Conservation (phyloP, 2,113 vertebrate species). For the Mystacornis crossleyi region DNA sequence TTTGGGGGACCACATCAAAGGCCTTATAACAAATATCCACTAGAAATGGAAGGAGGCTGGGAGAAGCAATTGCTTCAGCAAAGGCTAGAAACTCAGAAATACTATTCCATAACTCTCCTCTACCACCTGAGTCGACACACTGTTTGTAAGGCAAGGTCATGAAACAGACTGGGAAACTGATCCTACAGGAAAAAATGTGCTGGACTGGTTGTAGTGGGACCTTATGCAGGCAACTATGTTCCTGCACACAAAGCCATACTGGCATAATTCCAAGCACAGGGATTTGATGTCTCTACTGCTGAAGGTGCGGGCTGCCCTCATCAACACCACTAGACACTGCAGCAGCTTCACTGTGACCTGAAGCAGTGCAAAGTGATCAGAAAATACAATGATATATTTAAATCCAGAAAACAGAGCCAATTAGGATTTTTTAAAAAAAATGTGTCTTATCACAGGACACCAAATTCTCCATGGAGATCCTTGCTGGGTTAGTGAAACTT, state of each 20-base stretch:
- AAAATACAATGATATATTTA: background rate
- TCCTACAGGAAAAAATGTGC: background rate
- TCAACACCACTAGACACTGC: background rate
- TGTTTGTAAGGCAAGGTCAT: background rate
- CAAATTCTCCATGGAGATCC: background rate
- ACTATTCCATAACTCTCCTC: background rate
- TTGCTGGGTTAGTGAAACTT: background rate
- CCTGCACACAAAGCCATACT: background rate
- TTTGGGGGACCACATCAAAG: background rate
- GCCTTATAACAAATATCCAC: background rate
- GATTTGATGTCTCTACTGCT: background rate
- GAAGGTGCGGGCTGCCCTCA: background rate
- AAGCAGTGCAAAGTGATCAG: background rate
- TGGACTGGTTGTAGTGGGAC: background rate
- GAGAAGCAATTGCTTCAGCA: background rate
- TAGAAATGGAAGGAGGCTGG: background rate
- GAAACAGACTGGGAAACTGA: background rate
- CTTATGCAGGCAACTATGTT: background rate
- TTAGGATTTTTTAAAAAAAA: background rate
- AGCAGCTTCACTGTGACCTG: background rate
- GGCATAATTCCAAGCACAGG: background rate
- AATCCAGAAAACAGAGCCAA: background rate
- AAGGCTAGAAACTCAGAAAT: background rate
- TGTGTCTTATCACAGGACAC: background rate
- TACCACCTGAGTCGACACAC: background rate